Evolutionary conservation across 35 echinoderm and acorn worm genomes (phyloP).

Genomic region (Holothuria glaberrima): DNA sequence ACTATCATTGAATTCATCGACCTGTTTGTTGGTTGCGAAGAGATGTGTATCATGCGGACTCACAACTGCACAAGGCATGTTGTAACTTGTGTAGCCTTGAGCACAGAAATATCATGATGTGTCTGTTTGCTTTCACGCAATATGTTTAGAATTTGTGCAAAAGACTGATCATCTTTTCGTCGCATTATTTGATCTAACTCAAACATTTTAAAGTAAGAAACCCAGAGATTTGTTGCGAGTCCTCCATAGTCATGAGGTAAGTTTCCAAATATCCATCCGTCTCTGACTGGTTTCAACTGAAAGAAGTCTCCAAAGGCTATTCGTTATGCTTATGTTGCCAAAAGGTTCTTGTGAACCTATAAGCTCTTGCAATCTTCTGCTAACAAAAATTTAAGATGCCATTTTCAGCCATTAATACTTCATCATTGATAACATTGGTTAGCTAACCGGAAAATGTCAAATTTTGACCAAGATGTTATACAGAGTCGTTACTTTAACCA

Average conservation of each 20-base stretch:
- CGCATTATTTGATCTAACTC: slow-evolving; percentile 42
- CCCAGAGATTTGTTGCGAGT: slow-evolving; percentile 46
- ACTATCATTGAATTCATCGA: background rate
- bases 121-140: slow-evolving; percentile 31
- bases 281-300: slow-evolving; percentile 52
- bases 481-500: too few species aligned
- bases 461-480: too few species aligned
- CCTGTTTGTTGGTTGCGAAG: slow-evolving; percentile 25
- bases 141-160: slow-evolving; percentile 42
- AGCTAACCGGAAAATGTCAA: too few species aligned
- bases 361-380: slow-evolving; percentile 21
- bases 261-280: slow-evolving; percentile 28
- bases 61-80: background rate
- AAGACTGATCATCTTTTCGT: slow-evolving; percentile 21
- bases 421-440: slow-evolving; percentile 64
- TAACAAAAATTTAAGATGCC: slow-evolving; percentile 23
- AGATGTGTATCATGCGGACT: background rate
- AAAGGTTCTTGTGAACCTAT: background rate
- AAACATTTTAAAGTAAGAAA: background rate
- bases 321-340: slow-evolving; percentile 37
- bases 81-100: background rate
- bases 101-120: slow-evolving; percentile 19
- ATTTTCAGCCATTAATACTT: slow-evolving; percentile 64
- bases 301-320: slow-evolving; percentile 60
- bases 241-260: background rate